Evolutionary conservation across 2,888 invertebrate species (phyloP), one percentile per base, ranked within the genome.

Genomic region (Yponomeuta cagnagella): DNA sequence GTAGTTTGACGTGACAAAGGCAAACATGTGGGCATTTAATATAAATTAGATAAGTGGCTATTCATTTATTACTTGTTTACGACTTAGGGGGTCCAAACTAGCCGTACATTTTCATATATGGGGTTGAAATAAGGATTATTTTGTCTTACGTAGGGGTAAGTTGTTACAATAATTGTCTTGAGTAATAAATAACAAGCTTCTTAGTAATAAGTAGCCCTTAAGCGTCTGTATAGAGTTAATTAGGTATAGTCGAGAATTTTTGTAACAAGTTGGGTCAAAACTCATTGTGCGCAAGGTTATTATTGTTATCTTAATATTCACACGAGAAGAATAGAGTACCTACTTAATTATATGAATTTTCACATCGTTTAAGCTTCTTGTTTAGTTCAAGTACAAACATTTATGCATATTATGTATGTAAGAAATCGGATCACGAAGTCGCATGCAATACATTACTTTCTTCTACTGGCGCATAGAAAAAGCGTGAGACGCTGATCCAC

Each of bases 381-480:
- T 68, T 68, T 68, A 48, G 33, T 68, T 30, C 12, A 52, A 23
- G 48, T 12, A 58, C 15, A 52, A 23, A 31, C n/a, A 52, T 30
- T 15, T 31, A 52, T 68, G 43, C 43, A 43, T 68, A 58, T 68
- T 68, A 68, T 58, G 31, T 68, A 68, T 58, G 31, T 68, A 68
- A 68, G 52, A 68, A 68, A 68, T 48, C 52, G 48, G 52, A 68
- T 52, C 68, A 31, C 68, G 30, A 30, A 31, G 52, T 68, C 68
- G 23, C 68, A 68, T 52, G 68, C 68, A 30, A 68, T 31, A n/a
- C 10, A 68, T 23, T 31, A 37, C 68, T 68, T 68, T 68, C 68
- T 52, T 68, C 67, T 37, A 68, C 15, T 48, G 2, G 48, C 52
- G n/a, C 68, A 10, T 31, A 68, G 68, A 68, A 68, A 68, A 68